Evolutionary conservation across 2,797 vertebrate species (phyloP), one percentile per base, ranked within the genome.

Genomic region (Poeciliopsis paucimaculata): DNA sequence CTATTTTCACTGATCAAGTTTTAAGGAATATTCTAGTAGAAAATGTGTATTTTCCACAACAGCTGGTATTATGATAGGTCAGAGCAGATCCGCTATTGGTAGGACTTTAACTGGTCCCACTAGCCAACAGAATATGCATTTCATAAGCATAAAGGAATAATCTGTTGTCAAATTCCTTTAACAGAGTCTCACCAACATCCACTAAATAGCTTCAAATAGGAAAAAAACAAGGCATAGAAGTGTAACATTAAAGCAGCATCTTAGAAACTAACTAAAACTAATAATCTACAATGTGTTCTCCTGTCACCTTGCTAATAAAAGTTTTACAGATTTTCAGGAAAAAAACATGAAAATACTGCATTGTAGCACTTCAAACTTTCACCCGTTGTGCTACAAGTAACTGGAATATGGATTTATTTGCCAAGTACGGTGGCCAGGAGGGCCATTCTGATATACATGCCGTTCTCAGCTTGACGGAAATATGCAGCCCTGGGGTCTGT

Each of bases 391-490:
- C 15, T 8, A 62, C 15, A 6, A n/a, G 31, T 12, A 75, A 36
- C 4, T 16, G 41, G 66, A 6, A 12, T 1, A 0, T 13, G 49
- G 26, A 26, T 60, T 82, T 89, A 97, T 81, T 96, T 95, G 53
- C 97, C 97, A n/a, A 99, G 94, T 43, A 98, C 96, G 0, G 97
- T 98, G 91, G 97, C 97, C 78, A 99, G 91, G 83, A 99, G 95
- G 20, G 98, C 97, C 98, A 99, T 99, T 0, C 98, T 96, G 66
- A 99, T 96, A 90, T 97, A 99, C 98, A 99, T 99, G 91, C 98
- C 98, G 0, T 99, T 98, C 94, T 99, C 98, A 0, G 97, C 98
- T 91, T 99, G 98, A 13, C 98, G 97, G 95, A 99, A 99, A 82
- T 99, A 99, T 0, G 98, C 98, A 0, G 98, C 98, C 0, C 98